Evolutionary conservation across 2,888 invertebrate species (phyloP).

Genomic region (Pelosia muscerda): DNA sequence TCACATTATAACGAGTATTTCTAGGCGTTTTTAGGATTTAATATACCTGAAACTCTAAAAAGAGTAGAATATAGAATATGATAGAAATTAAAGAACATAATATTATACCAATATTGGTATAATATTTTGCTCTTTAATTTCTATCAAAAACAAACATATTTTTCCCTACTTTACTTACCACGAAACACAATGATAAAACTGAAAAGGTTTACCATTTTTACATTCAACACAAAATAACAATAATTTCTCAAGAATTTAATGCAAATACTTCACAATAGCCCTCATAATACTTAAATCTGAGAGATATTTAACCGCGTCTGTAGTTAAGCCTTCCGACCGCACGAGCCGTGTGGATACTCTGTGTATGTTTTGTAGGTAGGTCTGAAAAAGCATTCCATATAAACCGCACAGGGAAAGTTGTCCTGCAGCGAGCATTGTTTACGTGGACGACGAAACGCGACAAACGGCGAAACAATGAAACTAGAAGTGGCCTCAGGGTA

Average conservation of each 20-base stretch:
- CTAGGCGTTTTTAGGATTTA: too few relatives aligned
- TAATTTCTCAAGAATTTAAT: neutral
- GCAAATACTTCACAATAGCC: constrained; percentile 22
- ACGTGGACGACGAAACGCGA: constrained; percentile 59
- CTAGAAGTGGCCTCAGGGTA: constrained; percentile 37
- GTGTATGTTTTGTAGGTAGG: constrained; percentile 29
- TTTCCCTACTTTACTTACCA: too few relatives aligned
- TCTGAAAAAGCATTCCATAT: constrained; percentile 60
- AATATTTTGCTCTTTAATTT: too few relatives aligned
- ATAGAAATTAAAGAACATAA: too few relatives aligned
- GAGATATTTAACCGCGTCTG: constrained; percentile 44
- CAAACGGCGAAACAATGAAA: constrained; percentile 9
- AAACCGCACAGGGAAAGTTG: constrained; percentile 72
- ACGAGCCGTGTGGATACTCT: constrained; percentile 11
- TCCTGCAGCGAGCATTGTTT: constrained; percentile 70
- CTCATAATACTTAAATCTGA: constrained; percentile 39
- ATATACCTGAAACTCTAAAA: too few relatives aligned
- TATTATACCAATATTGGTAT: too few relatives aligned
- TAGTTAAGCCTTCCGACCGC: constrained; percentile 44
- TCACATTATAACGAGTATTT: too few relatives aligned
- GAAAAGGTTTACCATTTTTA: neutral
- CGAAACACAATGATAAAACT: neutral
- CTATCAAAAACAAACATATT: too few relatives aligned
- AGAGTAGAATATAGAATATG: too few relatives aligned
- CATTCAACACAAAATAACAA: neutral